Percentiles rank a stretch among this genome's conserved stretches.
Conservation (phyloP, 2,113 vertebrate species). For the Budorcas taxicolor region DNA sequence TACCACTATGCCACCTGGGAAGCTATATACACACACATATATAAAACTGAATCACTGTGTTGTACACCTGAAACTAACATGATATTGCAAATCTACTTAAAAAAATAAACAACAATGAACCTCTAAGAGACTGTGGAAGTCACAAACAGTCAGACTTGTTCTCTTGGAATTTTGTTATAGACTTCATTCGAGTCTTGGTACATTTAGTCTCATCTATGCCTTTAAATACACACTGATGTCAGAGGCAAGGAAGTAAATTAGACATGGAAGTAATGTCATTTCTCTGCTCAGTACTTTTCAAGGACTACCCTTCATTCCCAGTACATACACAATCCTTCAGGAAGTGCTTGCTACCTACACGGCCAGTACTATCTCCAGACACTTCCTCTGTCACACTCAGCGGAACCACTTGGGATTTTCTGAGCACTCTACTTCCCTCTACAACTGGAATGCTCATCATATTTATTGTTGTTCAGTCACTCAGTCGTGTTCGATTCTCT, state of each 20-base stretch:
- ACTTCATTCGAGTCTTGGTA: background rate
- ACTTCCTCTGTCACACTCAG: background rate
- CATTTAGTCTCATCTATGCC: background rate
- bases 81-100: background rate
- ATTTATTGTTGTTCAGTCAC: background rate
- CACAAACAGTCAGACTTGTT: background rate
- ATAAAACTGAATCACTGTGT: background rate
- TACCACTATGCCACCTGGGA: background rate
- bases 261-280: background rate
- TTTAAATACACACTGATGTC: background rate
- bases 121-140: background rate
- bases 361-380: background rate
- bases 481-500: background rate
- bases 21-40: background rate
- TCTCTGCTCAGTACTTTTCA: background rate
- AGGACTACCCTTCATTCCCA: background rate
- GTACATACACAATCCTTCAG: background rate
- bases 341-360: background rate
- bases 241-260: background rate
- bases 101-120: background rate
- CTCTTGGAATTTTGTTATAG: background rate
- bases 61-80: background rate
- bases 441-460: background rate
- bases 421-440: background rate
- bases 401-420: background rate